Evolutionary conservation across 2,888 invertebrate species (phyloP).

Genomic region (Lepidocyrtinus sp.): DNA sequence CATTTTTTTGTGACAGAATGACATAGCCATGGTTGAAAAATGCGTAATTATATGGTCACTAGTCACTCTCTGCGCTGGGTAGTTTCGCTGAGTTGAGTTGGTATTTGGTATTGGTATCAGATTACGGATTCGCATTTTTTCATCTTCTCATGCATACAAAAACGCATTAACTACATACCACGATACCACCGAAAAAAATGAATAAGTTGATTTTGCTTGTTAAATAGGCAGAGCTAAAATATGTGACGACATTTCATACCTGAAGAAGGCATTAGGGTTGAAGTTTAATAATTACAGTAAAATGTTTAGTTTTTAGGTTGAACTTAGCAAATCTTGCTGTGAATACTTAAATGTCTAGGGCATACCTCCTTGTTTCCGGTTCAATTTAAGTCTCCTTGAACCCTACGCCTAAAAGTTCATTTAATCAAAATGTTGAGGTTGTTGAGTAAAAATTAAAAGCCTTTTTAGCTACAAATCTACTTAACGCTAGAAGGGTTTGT

Average conservation of each 20-base stretch:
- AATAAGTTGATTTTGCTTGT: background rate
- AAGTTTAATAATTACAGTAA: background rate
- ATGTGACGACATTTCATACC: background rate
- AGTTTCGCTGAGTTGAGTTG: no score
- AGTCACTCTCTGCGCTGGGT: background rate
- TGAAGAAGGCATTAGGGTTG: background rate
- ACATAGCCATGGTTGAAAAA: no score
- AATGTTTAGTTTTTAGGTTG: background rate
- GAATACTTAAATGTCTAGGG: no score
- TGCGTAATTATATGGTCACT: background rate
- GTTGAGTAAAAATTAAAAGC: background rate
- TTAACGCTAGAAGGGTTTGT: background rate
- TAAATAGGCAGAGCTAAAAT: background rate
- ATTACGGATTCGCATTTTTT: background rate
- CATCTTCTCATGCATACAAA: no score
- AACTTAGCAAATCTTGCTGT: no score
- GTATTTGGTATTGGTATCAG: background rate
- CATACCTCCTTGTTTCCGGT: background rate
- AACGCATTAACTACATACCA: background rate
- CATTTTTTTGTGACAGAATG: background rate
- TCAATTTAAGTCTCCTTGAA: background rate
- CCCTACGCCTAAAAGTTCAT: background rate
- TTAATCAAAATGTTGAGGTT: background rate
- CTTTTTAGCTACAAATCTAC: background rate
- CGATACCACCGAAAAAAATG: background rate